Percentiles rank a stretch among this genome's conserved stretches.
Conservation (phyloP, 1,140 invertebrate genomes). For the Cotesia vestalis region DNA sequence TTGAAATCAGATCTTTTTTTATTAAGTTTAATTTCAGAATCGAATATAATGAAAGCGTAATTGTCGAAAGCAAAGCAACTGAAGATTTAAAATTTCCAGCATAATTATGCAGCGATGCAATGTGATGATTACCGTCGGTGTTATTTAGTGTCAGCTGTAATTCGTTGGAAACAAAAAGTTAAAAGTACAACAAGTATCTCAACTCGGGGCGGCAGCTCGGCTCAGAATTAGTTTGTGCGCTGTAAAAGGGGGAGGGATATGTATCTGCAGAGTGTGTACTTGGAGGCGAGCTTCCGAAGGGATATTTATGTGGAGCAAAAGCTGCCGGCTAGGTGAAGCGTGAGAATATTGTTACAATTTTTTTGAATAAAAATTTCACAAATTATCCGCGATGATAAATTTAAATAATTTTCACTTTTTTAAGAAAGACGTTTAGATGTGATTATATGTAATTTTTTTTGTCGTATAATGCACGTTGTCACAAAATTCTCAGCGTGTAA, state of each 20-base stretch:
- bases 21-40: too few species aligned
- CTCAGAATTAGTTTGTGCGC: not conserved
- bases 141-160: slow-evolving; percentile 2
- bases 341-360: slow-evolving; percentile 3
- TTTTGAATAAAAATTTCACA: too few species aligned
- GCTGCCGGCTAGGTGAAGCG: slow-evolving; percentile 29
- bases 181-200: slow-evolving; percentile 49
- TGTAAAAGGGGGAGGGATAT: slow-evolving; percentile 10
- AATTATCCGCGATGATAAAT: too few species aligned
- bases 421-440: too few species aligned
- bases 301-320: slow-evolving; percentile 49
- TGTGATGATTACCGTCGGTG: slow-evolving; percentile 9
- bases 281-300: slow-evolving; percentile 38
- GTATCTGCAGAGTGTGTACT: slow-evolving; percentile 30
- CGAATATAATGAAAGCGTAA: too few species aligned
- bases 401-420: too few species aligned
- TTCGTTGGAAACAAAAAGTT: slow-evolving; percentile 45
- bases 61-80: too few species aligned
- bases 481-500: too few species aligned
- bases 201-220: slow-evolving; percentile 38
- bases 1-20: too few species aligned
- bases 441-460: too few species aligned
- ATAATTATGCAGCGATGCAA: not conserved
- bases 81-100: too few species aligned
- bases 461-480: too few species aligned